Percentiles rank a stretch among this genome's conserved stretches.
Evolutionary conservation across 2,113 vertebrate species (phyloP).

Genomic region (Rhinoderma darwinii): DNA sequence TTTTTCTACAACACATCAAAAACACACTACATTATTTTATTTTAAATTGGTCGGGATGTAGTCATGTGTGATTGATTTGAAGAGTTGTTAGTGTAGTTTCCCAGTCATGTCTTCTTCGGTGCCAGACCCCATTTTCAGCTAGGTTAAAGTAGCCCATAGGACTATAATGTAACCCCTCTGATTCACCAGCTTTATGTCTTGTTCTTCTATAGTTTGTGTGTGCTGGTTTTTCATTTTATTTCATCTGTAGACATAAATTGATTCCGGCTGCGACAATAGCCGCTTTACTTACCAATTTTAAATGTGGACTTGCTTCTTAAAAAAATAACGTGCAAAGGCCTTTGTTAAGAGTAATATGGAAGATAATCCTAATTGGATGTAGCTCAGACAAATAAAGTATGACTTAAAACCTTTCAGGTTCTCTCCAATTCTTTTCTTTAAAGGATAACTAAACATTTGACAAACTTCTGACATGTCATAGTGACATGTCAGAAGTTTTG

Average conservation of each 20-base stretch:
- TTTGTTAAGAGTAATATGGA: constrained; percentile 15
- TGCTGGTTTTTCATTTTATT: constrained; percentile 19
- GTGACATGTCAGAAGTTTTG: too few relatives aligned
- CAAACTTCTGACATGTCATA: too few relatives aligned
- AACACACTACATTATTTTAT: too few relatives aligned
- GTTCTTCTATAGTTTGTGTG: background rate
- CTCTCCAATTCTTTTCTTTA: background rate
- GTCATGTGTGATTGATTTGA: background rate
- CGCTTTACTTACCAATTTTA: background rate
- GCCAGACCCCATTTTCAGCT: background rate
- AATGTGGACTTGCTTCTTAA: background rate
- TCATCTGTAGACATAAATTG: constrained; percentile 37
- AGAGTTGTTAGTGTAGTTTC: background rate
- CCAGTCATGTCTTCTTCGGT: background rate
- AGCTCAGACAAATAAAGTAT: background rate
- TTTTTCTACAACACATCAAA: too few relatives aligned
- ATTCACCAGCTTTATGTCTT: constrained; percentile 6
- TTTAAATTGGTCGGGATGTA: background rate
- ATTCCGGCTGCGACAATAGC: background rate
- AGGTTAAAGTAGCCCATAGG: background rate
- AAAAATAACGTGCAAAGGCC: background rate
- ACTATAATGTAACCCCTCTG: background rate
- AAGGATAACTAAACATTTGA: too few relatives aligned
- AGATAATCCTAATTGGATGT: background rate
- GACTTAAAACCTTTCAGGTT: background rate